Percentiles rank a stretch among this genome's conserved stretches.
These are phyloP conservation scores for Excalfactoria chinensis DNA, from an alignment of 2,113 vertebrate species.

Conservation along the genomic window DNA sequence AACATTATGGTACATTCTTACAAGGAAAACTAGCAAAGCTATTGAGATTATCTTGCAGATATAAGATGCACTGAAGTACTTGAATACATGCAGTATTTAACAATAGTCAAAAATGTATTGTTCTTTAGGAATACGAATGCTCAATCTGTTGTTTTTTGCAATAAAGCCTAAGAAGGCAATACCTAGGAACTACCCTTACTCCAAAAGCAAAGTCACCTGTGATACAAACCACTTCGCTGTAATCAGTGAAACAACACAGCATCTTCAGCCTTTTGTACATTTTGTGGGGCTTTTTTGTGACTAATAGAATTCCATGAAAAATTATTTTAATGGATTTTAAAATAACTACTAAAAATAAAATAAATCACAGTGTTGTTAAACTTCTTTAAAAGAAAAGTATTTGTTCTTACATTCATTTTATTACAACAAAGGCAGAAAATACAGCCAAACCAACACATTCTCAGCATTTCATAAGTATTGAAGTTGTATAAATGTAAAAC, in stretches of 20 bases:
- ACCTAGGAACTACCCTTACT: neutral
- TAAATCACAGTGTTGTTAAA: neutral
- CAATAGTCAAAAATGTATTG: neutral
- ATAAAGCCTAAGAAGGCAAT: neutral
- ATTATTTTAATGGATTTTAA: neutral
- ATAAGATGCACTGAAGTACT: neutral
- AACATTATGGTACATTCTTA: neutral
- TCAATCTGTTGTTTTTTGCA: neutral
- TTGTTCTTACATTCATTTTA: neutral
- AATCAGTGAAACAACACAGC: neutral
- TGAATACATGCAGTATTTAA: neutral
- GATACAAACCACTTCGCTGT: neutral
- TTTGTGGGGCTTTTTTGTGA: neutral
- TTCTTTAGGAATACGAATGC: neutral
- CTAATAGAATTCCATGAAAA: neutral
- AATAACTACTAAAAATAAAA: slow-evolving; percentile 1
- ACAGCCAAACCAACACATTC: slow-evolving; percentile 1
- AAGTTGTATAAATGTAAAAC: neutral
- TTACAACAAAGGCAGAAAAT: slow-evolving; percentile 15
- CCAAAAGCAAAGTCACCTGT: neutral
- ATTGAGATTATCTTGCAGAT: neutral
- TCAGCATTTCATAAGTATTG: neutral
- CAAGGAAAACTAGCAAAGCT: neutral
- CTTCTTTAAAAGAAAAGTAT: neutral
- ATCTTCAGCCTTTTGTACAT: neutral